These are phyloP conservation scores for Holothuria leucospilota DNA, from an alignment of 53 echinoderm and acorn worm species.

Conservation along the genomic window DNA sequence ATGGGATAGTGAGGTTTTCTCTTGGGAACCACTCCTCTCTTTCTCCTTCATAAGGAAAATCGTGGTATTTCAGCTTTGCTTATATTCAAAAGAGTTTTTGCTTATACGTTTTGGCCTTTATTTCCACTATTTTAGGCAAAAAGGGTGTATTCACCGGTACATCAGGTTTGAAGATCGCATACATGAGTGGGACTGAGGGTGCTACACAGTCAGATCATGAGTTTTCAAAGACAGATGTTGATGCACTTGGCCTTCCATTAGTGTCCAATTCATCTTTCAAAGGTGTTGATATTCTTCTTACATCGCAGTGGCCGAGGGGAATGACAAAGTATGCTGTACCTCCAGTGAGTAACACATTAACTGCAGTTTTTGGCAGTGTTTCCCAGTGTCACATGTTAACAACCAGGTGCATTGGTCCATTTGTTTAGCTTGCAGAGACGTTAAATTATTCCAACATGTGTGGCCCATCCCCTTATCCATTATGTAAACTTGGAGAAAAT, in stretches of 20 bases:
- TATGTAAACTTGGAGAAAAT: too few species aligned
- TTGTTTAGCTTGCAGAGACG: too few species aligned
- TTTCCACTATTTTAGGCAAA: constrained; percentile 63
- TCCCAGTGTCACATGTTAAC: too few species aligned
- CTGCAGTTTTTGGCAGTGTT: too few species aligned
- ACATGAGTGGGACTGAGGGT: constrained; percentile 83
- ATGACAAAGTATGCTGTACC: constrained; percentile 71
- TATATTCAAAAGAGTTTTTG: too few species aligned
- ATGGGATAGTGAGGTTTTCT: too few species aligned
- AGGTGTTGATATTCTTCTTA: constrained; percentile 84
- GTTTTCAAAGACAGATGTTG: constrained; percentile 76
- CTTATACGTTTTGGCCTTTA: background rate
- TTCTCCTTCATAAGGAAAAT: too few species aligned
- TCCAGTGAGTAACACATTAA: constrained; percentile 61
- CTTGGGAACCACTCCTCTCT: too few species aligned
- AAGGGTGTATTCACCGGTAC: constrained; percentile 78
- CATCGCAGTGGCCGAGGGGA: constrained; percentile 91
- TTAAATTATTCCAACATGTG: too few species aligned
- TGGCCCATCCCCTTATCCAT: too few species aligned
- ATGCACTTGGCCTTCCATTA: constrained; percentile 80
- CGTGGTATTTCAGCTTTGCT: too few species aligned
- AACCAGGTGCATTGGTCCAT: too few species aligned
- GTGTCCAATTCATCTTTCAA: constrained; percentile 86
- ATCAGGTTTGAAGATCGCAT: constrained; percentile 93
- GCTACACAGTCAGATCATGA: constrained; percentile 12